Evolutionary conservation across 2,113 vertebrate species (phyloP).

Genomic region (Misgurnus anguillicaudatus): DNA sequence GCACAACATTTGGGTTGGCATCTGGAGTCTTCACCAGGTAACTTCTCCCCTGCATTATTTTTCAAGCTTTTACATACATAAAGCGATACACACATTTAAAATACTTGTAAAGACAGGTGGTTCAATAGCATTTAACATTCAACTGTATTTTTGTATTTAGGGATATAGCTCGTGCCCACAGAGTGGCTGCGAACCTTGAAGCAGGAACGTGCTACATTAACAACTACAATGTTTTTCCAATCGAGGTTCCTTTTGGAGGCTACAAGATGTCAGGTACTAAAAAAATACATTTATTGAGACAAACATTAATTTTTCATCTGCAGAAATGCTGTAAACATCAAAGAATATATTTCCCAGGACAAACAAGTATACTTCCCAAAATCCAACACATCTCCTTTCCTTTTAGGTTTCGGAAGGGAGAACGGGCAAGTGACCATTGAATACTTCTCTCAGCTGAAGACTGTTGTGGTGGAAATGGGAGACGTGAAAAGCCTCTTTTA

Average conservation of each 20-base stretch:
- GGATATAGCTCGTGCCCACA: conserved; percentile 90
- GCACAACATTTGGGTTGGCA: conserved; percentile 87
- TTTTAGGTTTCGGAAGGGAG: conserved; percentile 91
- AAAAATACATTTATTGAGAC: neutral
- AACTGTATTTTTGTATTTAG: conserved; percentile 63
- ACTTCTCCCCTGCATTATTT: neutral
- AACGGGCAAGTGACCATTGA: conserved; percentile 89
- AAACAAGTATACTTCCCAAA: neutral
- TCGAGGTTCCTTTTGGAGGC: conserved; percentile 94
- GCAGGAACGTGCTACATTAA: conserved; percentile 94
- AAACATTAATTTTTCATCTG: neutral
- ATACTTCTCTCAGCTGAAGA: conserved; percentile 94
- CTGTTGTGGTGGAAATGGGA: conserved; percentile 93
- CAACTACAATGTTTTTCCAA: conserved; percentile 87
- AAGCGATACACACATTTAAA: too few relatives aligned
- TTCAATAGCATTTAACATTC: neutral
- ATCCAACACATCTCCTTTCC: neutral
- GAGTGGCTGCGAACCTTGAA: conserved; percentile 85
- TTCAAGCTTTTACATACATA: neutral
- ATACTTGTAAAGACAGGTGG: too few relatives aligned
- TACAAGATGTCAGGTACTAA: conserved; percentile 91
- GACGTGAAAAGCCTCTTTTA: conserved; percentile 85
- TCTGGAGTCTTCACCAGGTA: conserved; percentile 97
- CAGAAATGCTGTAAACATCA: neutral
- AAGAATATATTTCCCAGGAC: neutral